Evolutionary conservation across 2,888 invertebrate genomes (phyloP), one percentile per base, ranked within the genome.

Genomic region (Himalopsyche tibetana): DNA sequence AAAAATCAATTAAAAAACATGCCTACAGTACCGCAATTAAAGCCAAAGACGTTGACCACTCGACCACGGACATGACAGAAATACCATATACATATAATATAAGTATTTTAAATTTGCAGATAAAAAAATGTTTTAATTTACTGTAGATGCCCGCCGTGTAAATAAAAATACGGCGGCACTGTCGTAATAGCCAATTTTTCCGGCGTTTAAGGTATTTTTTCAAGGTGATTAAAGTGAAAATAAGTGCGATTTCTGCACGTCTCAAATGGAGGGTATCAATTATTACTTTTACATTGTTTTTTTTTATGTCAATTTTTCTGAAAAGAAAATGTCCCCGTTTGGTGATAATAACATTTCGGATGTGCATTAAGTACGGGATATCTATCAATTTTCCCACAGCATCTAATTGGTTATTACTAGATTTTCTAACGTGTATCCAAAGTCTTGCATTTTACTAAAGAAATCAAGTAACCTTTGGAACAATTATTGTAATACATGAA

Each of bases 141-240:
- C 28, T 28, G 28, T 28, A 28, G 28, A 28, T 28, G 28, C 28
- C 28, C 28, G 28, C 28, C 28, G 28, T 15, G 3, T 15, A 51
- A 15, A 15, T 5, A 51, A 51, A 51, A 51, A 51, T 51, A 6
- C 5, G 11, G 28, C 19, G 63, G 28, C 28, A 63, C 63, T 63
- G 63, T 56, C 8, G 5, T 5, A 38, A 15, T 12, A 36, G 74
- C 15, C 38, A 38, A 74, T 38, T 74, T 51, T 74, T 74, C 74
- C 74, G 74, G 38, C 15, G 36, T 74, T 69, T 15, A 74, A 74
- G 28, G 15, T 74, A 38, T 74, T 74, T 38, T 74, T 74, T 74
- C 74, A 74, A 74, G 74, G 74, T 74, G 74, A 74, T 74, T 74
- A 74, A 74, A 74, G 74, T 74, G 74, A 74, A 74, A 74, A 38